Percentiles rank a stretch among this genome's conserved stretches.
These are phyloP conservation scores for Percopsis omiscomaycus DNA, from an alignment of 2,797 vertebrate genomes.

Conservation along the genomic window DNA sequence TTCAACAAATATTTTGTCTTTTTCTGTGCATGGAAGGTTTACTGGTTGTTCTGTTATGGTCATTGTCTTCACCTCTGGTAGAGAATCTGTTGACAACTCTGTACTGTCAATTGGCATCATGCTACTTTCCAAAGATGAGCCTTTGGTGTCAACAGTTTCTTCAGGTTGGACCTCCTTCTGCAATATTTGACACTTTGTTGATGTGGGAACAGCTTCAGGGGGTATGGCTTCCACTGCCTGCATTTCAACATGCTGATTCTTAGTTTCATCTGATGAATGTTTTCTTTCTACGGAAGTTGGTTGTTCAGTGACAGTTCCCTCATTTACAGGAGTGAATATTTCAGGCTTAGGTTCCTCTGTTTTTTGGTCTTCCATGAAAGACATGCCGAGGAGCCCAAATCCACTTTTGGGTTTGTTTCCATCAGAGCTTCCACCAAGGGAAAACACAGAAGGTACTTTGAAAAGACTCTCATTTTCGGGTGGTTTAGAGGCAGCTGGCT, in stretches of 20 bases:
- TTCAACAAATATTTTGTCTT: constrained; percentile 26
- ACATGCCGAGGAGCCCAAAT: constrained; percentile 69
- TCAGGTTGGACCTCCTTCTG: constrained; percentile 28
- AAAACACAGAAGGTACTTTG: constrained; percentile 74
- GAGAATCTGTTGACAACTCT: constrained; percentile 13
- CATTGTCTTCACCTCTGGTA: constrained; percentile 17
- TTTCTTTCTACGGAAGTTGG: constrained; percentile 21
- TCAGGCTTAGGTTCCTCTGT: constrained; percentile 42
- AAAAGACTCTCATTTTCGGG: constrained; percentile 67
- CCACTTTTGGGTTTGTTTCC: constrained; percentile 75
- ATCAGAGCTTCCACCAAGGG: constrained; percentile 62
- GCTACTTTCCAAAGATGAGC: constrained; percentile 23
- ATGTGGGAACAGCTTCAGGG: constrained; percentile 2
- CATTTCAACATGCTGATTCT: constrained; percentile 11
- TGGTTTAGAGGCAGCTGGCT: constrained; percentile 44
- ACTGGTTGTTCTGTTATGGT: constrained; percentile 14
- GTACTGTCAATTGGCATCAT: constrained; percentile 18
- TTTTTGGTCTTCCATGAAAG: constrained; percentile 72
- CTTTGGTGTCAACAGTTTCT: constrained; percentile 30
- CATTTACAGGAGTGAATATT: constrained; percentile 23
- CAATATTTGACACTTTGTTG: constrained; percentile 1
- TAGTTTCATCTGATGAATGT: constrained; percentile 25
- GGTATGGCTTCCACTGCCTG: constrained; percentile 18
- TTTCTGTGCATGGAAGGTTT: constrained; percentile 27
- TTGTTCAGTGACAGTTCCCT: constrained; percentile 20